Evolutionary conservation across 2,113 vertebrate species (phyloP).

Genomic region (Syngnathus scovelli): DNA sequence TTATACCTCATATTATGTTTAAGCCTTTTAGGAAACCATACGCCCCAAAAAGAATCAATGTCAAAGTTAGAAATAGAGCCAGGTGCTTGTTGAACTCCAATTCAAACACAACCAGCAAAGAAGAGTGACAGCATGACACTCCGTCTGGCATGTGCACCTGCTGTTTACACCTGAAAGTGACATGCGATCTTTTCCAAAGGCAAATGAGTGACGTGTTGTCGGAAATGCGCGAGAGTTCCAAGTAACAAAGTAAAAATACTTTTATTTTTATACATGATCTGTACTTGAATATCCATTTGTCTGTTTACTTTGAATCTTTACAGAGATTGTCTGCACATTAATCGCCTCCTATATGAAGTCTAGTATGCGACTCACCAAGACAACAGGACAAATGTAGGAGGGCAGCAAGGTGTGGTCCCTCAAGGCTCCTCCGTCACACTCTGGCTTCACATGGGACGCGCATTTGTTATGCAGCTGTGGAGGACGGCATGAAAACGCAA

Average conservation of each 20-base stretch:
- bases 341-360: not conserved
- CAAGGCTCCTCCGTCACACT: constrained; percentile 90
- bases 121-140: not conserved
- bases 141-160: not conserved
- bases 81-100: constrained; percentile 8
- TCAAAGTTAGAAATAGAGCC: constrained; percentile 22
- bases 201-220: not conserved
- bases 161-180: not conserved
- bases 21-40: not conserved
- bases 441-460: constrained; percentile 87
- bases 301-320: too few relatives aligned
- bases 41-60: not conserved
- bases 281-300: too few relatives aligned
- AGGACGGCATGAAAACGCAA: constrained; percentile 34
- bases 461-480: constrained; percentile 93
- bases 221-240: too few relatives aligned
- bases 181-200: not conserved
- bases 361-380: constrained; percentile 78
- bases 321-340: not conserved
- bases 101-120: constrained; percentile 1
- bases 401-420: constrained; percentile 93
- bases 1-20: not conserved
- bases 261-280: not conserved
- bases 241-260: not conserved
- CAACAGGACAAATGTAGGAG: constrained; percentile 89